phyloP scores from a whole-genome alignment of 2,888 invertebrate genomes.

The Drosophila limbata region DNA sequence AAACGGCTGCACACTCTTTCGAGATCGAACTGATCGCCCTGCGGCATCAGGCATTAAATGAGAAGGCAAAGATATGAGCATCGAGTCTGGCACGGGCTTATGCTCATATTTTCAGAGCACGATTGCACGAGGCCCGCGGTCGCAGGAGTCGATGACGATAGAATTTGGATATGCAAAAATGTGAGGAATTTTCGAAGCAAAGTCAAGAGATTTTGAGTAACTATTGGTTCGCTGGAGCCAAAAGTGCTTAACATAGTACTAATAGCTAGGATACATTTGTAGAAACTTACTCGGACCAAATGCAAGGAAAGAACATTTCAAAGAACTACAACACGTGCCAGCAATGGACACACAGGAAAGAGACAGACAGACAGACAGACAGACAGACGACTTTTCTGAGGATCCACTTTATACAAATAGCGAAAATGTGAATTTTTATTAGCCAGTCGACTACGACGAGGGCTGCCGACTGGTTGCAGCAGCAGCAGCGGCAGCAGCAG shows the following conservation, averaged over 20 bases:
- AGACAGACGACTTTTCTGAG: slow-evolving; percentile 5
- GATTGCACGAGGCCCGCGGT: slow-evolving; percentile 26
- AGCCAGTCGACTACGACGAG: slow-evolving; percentile 16
- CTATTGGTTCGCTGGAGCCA: slow-evolving; percentile 1
- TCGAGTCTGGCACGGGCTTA: slow-evolving; percentile 80
- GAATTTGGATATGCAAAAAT: slow-evolving; percentile 59
- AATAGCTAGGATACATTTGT: neutral
- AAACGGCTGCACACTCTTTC: slow-evolving; percentile 76
- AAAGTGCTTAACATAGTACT: neutral
- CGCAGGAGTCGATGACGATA: slow-evolving; percentile 45
- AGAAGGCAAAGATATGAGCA: slow-evolving; percentile 70
- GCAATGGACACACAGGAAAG: slow-evolving; percentile 6
- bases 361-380: neutral
- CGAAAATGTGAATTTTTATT: slow-evolving; percentile 39
- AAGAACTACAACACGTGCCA: slow-evolving; percentile 48
- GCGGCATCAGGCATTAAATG: slow-evolving; percentile 67
- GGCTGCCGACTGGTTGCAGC: slow-evolving; percentile 47
- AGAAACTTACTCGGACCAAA: neutral
- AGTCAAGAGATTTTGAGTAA: neutral
- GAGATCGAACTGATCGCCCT: slow-evolving; percentile 84
- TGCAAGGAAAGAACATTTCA: neutral
- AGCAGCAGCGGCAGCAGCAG: slow-evolving; percentile 15
- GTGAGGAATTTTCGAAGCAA: slow-evolving; percentile 46
- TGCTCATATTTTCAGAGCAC: slow-evolving; percentile 46
- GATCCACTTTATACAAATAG: slow-evolving; percentile 14